These are phyloP conservation scores for Burhinus oedicnemus DNA, from an alignment of 2,113 vertebrate species.

Conservation along the genomic window DNA sequence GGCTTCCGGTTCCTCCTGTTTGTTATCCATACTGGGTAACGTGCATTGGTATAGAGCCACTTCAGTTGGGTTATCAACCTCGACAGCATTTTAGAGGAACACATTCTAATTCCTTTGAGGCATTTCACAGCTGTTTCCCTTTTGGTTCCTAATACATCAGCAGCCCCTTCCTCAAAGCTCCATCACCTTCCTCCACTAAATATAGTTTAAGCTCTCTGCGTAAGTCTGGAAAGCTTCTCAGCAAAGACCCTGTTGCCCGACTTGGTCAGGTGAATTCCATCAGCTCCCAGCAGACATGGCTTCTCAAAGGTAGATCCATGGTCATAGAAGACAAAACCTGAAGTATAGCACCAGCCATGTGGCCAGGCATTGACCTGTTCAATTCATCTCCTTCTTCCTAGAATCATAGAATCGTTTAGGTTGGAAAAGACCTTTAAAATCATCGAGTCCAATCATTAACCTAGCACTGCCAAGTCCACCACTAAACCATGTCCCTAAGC, in stretches of 20 bases:
- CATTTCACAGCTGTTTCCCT: neutral
- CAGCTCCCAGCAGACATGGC: neutral
- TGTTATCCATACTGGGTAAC: neutral
- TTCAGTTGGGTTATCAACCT: neutral
- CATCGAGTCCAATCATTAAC: neutral
- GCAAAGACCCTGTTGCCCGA: neutral
- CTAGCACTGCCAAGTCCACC: neutral
- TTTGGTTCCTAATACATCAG: neutral
- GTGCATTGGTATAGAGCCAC: neutral
- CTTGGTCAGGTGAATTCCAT: neutral
- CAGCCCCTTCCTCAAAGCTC: neutral
- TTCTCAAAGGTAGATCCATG: neutral
- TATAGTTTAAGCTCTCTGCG: neutral
- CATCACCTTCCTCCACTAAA: neutral
- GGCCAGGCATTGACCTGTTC: neutral
- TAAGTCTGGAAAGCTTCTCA: neutral
- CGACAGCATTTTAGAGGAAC: neutral
- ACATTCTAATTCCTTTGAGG: neutral
- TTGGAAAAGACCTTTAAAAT: neutral
- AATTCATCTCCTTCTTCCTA: neutral
- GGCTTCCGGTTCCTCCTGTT: neutral
- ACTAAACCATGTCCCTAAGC: neutral
- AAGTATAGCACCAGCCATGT: neutral
- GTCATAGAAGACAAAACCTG: neutral
- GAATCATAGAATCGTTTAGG: neutral